Evolutionary conservation across 2,888 invertebrate genomes (phyloP).

Genomic region (Caenorhabditis becei): DNA sequence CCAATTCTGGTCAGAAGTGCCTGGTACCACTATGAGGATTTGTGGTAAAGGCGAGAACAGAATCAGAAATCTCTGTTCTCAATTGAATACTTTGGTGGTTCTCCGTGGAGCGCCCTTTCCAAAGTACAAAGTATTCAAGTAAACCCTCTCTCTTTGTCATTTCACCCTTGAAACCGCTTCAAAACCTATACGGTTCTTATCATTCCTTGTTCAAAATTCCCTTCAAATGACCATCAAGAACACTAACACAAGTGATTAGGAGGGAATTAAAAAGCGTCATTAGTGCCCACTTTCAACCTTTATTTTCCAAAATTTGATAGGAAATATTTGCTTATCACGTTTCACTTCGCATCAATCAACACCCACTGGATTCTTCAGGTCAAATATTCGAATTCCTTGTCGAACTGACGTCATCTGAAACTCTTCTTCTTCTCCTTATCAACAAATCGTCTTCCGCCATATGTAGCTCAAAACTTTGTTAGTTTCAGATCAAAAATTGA

Average conservation of each 20-base stretch:
- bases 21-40: background rate
- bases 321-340: background rate
- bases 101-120: no score
- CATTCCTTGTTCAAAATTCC: background rate
- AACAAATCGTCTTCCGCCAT: conserved; percentile 15
- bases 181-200: background rate
- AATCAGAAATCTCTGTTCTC: no score
- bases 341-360: no score
- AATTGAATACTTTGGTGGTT: no score
- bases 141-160: no score
- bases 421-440: background rate
- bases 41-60: no score
- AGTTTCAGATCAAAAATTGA: conserved; percentile 39
- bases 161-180: no score
- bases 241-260: no score
- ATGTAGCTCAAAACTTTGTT: conserved; percentile 30
- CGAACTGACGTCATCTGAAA: conserved; percentile 12
- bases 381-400: background rate
- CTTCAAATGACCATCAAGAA: no score
- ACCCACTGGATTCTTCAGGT: background rate
- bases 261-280: no score
- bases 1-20: background rate
- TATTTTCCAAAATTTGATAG: background rate
- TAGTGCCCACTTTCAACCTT: no score
- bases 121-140: no score